Base-by-base conservation (phyloP, 1,140 invertebrate species). In the Anastatus disparis region DNA sequence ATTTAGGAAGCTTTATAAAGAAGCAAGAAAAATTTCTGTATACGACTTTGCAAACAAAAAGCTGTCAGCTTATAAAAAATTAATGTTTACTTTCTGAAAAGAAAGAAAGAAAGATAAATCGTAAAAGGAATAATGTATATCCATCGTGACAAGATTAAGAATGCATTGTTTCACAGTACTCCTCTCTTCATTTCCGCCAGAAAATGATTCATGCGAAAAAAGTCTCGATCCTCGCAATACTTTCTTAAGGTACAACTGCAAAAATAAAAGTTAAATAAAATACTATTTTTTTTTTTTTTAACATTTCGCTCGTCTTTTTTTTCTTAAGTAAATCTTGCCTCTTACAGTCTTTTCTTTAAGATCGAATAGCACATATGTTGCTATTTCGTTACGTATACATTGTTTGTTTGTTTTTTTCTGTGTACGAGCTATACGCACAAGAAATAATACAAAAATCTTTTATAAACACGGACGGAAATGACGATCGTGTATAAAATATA, bases 391-490 rank as follows among this genome's bases (percentile, higher is more conserved):
- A 17, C 10, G 27, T 17, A n/a, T 56, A 35, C 53, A 27, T 3
- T 26, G 10, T 52, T 4, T 55, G 27, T 56, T 56, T n/a, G n/a
- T n/a, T n/a, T n/a, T n/a, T n/a, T n/a, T n/a, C n/a, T n/a, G n/a
- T n/a, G n/a, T n/a, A n/a, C n/a, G n/a, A n/a, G n/a, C n/a, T n/a
- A n/a, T n/a, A n/a, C n/a, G 29, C 35, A n/a, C 31, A 56, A 15
- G 10, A 44, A 44, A 13, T 44, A 13, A 13, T 44, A n/a, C n/a
- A 44, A 44, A 8, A 44, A 44, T 44, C 7, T 31, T 31, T 17
- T 26, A n/a, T n/a, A n/a, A 56, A 35, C 29, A 35, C 53, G 53
- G 53, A 56, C 53, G 53, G 53, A 56, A 56, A 56, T 56, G n/a
- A n/a, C n/a, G n/a, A 56, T 15, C 17, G 22, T 26, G 24, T 26